Percentiles rank a stretch among this genome's conserved stretches.
These are phyloP conservation scores for Leptobrachium ailaonicum DNA, from an alignment of 2,113 vertebrate species.

Conservation along the genomic window DNA sequence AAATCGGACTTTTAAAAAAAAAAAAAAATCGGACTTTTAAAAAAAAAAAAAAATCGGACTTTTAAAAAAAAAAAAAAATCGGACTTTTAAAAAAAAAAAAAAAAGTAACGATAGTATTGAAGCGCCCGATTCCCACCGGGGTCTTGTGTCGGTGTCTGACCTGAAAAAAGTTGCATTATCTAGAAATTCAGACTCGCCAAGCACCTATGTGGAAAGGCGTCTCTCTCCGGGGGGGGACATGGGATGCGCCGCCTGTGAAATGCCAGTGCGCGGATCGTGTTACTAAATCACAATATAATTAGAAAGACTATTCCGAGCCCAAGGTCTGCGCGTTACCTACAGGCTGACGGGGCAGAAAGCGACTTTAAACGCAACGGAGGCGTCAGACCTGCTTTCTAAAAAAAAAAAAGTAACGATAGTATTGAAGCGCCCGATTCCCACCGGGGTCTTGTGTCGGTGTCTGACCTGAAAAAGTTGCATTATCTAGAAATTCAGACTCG, in stretches of 20 bases:
- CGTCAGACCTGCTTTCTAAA: too few relatives aligned
- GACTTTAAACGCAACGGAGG: background rate
- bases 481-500: too few relatives aligned
- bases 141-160: too few relatives aligned
- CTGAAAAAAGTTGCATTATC: too few relatives aligned
- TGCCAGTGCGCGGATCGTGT: background rate
- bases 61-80: too few relatives aligned
- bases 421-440: background rate
- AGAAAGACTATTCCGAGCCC: conserved; percentile 16
- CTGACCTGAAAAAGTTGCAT: too few relatives aligned
- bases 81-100: too few relatives aligned
- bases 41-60: too few relatives aligned
- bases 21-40: too few relatives aligned
- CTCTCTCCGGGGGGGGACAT: background rate
- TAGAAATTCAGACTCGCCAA: too few relatives aligned
- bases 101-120: background rate
- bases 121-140: background rate
- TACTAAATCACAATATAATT: conserved; percentile 10
- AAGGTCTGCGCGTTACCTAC: background rate
- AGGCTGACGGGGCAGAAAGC: background rate
- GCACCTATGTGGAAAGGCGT: background rate
- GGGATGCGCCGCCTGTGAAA: background rate
- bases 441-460: background rate
- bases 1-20: too few relatives aligned
- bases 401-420: background rate